phyloP scores from a whole-genome alignment of 2,888 invertebrate species.

The Campoplex capitator region DNA sequence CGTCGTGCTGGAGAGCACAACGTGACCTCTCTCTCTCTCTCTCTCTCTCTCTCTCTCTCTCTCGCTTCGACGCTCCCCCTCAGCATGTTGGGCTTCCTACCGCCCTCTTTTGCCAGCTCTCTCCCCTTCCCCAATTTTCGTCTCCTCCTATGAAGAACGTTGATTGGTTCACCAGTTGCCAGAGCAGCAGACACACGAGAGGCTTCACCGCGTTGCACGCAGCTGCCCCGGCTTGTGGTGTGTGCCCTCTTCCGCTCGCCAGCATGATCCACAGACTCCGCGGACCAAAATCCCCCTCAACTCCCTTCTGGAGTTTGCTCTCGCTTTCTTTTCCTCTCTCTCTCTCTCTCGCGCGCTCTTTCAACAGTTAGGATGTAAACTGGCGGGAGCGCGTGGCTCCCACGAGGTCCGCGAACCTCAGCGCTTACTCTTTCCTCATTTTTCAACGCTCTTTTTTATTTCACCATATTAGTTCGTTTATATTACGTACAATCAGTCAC shows the following conservation, averaged over 20 bases:
- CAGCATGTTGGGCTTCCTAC: conserved; percentile 54
- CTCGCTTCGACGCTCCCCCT: conserved; percentile 69
- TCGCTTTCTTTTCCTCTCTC: conserved; percentile 45
- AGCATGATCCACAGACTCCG: conserved; percentile 54
- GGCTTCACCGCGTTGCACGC: conserved; percentile 76
- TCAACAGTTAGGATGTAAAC: conserved; percentile 46
- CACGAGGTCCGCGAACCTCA: conserved; percentile 58
- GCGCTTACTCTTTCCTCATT: neutral
- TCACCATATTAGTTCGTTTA: neutral
- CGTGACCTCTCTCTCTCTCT: conserved; percentile 78
- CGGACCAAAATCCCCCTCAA: conserved; percentile 52
- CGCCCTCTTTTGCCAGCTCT: conserved; percentile 66
- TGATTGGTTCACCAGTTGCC: conserved; percentile 83
- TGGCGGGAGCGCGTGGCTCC: conserved; percentile 55
- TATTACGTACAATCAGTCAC: neutral
- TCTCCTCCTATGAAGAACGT: conserved; percentile 75
- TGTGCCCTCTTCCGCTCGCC: conserved; percentile 62
- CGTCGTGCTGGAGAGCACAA: conserved; percentile 71
- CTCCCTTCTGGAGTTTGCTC: conserved; percentile 46
- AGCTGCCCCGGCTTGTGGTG: conserved; percentile 72
- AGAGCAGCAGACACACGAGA: conserved; percentile 78
- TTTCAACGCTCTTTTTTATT: neutral
- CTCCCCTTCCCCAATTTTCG: conserved; percentile 71
- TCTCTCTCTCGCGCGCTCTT: conserved; percentile 18
- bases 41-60: conserved; percentile 68